These are phyloP conservation scores for Ctenodactylus gundi DNA, from an alignment of 2,113 vertebrate genomes.

Conservation along the genomic window DNA sequence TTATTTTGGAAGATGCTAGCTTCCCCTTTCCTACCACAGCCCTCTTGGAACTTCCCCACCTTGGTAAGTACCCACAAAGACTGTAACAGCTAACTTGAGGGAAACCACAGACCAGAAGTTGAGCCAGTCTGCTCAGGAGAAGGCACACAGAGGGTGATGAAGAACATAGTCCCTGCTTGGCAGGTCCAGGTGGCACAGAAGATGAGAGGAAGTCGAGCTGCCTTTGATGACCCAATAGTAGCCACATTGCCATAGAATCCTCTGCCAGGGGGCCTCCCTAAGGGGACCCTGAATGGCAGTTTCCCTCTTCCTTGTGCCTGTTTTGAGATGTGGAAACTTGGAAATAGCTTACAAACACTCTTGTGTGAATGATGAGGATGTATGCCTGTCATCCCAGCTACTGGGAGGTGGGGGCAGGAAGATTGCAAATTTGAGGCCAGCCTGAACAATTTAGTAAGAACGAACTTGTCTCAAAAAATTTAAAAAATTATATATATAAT, in stretches of 20 bases:
- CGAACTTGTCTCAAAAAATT: not conserved
- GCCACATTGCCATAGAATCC: not conserved
- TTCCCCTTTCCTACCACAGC: slow-evolving; percentile 18
- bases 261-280: not conserved
- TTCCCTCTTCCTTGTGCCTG: not conserved
- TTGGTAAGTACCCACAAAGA: not conserved
- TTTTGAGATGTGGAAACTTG: not conserved
- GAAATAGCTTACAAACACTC: not conserved
- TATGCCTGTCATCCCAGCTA: not conserved
- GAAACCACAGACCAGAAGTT: slow-evolving; percentile 18
- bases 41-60: not conserved
- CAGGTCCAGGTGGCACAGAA: not conserved
- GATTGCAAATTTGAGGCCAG: not conserved
- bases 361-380: not conserved
- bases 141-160: not conserved
- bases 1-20: slow-evolving; percentile 58
- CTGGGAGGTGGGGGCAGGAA: not conserved
- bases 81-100: not conserved
- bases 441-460: not conserved
- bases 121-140: not conserved
- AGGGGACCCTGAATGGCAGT: not conserved
- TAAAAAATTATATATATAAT: too few species aligned
- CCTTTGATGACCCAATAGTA: not conserved
- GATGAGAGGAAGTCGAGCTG: not conserved
- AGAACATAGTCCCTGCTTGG: not conserved